Base-by-base conservation (phyloP, 2,113 vertebrate species). In the Myrmecophaga tridactyla region DNA sequence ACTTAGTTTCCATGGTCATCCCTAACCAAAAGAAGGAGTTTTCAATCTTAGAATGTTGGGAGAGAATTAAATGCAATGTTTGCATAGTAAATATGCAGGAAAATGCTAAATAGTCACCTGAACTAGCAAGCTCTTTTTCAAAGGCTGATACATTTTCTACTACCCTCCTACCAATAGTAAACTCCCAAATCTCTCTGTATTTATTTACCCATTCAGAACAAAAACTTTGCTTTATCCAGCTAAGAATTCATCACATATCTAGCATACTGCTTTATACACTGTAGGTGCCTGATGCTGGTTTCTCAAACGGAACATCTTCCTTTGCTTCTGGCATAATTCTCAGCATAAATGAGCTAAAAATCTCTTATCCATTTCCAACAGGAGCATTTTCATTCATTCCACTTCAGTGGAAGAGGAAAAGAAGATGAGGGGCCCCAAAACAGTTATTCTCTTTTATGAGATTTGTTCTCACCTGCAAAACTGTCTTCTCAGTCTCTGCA, bases 381-480 rank as follows among this genome's bases (percentile, higher is more conserved):
- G 48, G 41, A 41, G 4, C 58, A 27, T 67, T 78, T 56, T 75
- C 48, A 43, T 48, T 86, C 15, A 6, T 53, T 69, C 27, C 1
- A 8, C n/a, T 46, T 67, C 13, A 62, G 20, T 27, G 60, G 4
- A 34, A 21, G 62, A 41, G 17, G 17, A 43, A 77, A 41, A 72
- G 60, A 20, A 60, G 23, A 72, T 2, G 53, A 65, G 14, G 3
- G 5, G 34, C 15, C 20, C 53, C 21, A 3, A 53, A 53, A 53
- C 15, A 48, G 2, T 1, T 4, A 25, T 7, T 51, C 39, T 39
- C 13, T 31, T 39, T 67, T 73, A 29, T 65, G 29, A 65, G 63
- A 34, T 65, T 34, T 65, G 13, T 46, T 90, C 85, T 94, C 62
- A 96, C 80, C 93, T 94, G 75, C 6, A 51, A 96, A 65, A 9